Evolutionary conservation across 2,113 vertebrate species (phyloP), one percentile per base, ranked within the genome.

Genomic region (Heterotis niloticus): DNA sequence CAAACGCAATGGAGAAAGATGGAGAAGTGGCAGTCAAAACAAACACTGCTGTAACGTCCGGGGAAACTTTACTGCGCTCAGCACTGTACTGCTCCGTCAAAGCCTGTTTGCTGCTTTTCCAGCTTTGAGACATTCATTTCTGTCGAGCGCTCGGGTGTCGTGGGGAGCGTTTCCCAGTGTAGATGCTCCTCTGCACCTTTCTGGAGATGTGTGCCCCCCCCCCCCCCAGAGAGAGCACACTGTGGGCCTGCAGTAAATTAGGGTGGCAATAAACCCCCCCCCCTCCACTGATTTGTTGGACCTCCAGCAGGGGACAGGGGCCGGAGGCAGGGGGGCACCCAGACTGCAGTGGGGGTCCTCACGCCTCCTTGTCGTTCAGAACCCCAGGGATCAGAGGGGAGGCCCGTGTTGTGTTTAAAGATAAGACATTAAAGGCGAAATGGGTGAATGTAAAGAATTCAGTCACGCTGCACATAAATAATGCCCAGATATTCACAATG

Each of bases 191-290:
- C 28, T 51, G 80, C 71, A 70, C 72, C 85, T 80, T 75, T 83
- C 76, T 23, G 80, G 56, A 75, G 74, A 28, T 75, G 44, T 64
- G 44, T 23, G 60, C 60, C 64, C 75, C 28, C 65, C 57, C 18
- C 60, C 64, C 75, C 28, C 65, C 57, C 18, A 29, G 56, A 69
- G 20, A 28, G 44, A 18, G 11, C 70, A 60, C 24, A 76, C 80
- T 80, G 62, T 11, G 34, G 73, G 80, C 26, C 75, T 78, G 77
- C 77, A 87, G 80, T 86, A 89, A 90, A 90, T 86, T 88, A 86
- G 85, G 84, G 82, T 83, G 86, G 88, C 83, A 85, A 81, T 89
- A 92, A 90, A 88, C 56, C 69, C 66, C 28, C 34, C 14, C 51
- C 17, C 75, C 28, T 18, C 16, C 44, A 14, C 18, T 34, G 34